These are phyloP conservation scores for Acropora tenuis DNA, from an alignment of 64 coral and sea anemone species.

Conservation along the genomic window DNA sequence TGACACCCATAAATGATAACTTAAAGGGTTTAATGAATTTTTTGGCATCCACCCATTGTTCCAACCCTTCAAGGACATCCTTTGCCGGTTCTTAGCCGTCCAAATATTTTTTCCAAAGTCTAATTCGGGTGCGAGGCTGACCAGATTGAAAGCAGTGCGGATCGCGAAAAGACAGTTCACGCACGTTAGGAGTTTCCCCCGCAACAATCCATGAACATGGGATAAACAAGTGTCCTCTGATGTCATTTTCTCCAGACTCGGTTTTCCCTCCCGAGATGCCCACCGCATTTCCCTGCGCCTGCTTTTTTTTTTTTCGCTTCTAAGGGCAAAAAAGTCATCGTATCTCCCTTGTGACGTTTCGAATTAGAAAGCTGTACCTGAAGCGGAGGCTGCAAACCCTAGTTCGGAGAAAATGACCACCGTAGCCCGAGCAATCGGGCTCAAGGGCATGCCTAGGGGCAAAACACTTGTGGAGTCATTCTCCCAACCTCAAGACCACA, in stretches of 20 bases:
- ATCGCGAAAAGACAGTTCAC: neutral
- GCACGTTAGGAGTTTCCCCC: neutral
- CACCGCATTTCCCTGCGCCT: neutral
- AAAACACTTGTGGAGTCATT: no score
- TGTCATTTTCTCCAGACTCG: neutral
- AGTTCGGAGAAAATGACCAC: no score
- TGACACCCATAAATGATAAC: no score
- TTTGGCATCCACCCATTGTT: neutral
- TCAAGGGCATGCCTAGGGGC: neutral
- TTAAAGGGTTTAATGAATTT: no score
- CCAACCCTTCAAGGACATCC: neutral
- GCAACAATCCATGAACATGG: neutral
- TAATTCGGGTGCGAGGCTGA: neutral
- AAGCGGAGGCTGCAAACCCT: no score
- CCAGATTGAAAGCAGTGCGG: neutral
- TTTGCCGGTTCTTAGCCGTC: neutral
- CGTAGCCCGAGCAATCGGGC: neutral
- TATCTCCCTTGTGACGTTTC: no score
- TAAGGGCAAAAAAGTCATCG: no score
- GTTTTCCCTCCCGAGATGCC: constrained; percentile 7
- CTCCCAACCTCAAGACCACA: no score
- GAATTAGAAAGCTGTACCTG: no score
- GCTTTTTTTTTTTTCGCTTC: no score
- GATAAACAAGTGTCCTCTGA: neutral
- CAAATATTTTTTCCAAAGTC: neutral